Base-by-base conservation (phyloP, 2,797 vertebrate genomes). In the Kryptopterus vitreolus region DNA sequence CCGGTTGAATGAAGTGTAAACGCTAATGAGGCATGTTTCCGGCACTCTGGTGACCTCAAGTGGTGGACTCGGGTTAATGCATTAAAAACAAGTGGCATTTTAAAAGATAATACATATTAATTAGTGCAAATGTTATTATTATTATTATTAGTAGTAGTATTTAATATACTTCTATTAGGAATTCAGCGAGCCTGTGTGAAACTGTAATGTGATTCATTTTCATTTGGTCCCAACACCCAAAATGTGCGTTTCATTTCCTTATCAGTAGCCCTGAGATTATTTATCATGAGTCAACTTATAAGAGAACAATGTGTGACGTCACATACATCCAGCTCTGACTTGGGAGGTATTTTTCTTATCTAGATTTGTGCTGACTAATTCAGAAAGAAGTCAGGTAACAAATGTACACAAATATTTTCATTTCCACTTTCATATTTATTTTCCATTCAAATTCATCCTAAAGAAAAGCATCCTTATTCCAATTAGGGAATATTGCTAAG, bases 21-120 rank as follows among this genome's bases (percentile, higher is more conserved):
- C 18, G 50, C 24, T 29, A 24, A 26, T 16, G 26, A 69, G 7
- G 26, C 68, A 18, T 3, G 50, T 50, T 70, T 52, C 26, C 50
- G 48, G 50, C 26, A 70, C 71, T 43, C n/a, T 58, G 26, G 26
- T 74, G 71, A 43, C 71, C 71, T 58, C 71, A 38, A 43, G 71
- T 58, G 71, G 53, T 74, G 35, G 8, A 58, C 2, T 1, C 33
- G 43, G 24, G 71, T 8, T 74, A 74, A 43, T 58, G 52, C 53
- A n/a, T 10, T 2, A 43, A 43, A 43, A 10, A 7, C 38, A 7
- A 43, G 6, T 43, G 50, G 33, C 20, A 70, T 11, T 53, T 1
- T 53, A 70, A 3, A 50, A 24, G 2, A 59, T 12, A 71, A n/a
- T 11, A 12, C 0, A 53, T 4, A 53, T 7, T 5, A 33, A 20